Evolutionary conservation across 1,140 invertebrate species (phyloP).

Genomic region (Orius laevigatus): DNA sequence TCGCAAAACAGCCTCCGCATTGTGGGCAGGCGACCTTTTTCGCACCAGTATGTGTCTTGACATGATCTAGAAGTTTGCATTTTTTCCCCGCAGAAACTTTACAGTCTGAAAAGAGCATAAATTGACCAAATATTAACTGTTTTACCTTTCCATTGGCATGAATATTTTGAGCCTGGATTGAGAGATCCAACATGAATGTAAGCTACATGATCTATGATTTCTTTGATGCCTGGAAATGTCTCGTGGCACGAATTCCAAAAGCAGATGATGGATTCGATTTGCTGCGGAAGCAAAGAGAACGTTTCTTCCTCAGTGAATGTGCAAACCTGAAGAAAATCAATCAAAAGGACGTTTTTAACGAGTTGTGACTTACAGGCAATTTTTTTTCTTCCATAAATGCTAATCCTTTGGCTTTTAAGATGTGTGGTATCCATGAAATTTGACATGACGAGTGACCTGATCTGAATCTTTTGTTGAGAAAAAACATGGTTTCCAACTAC

Average conservation of each 20-base stretch:
- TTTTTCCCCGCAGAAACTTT: conserved; percentile 35
- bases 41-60: conserved; percentile 70
- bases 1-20: conserved; percentile 69
- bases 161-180: conserved; percentile 28
- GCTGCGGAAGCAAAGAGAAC: not conserved
- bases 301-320: not conserved
- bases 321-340: conserved; percentile 3
- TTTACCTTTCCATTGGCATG: conserved; percentile 29
- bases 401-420: conserved; percentile 50
- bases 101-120: conserved; percentile 35
- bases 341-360: not conserved
- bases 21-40: conserved; percentile 71
- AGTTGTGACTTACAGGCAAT: conserved; percentile 33
- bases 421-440: conserved; percentile 63
- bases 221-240: conserved; percentile 42
- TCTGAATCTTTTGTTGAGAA: conserved; percentile 33
- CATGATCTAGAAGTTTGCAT: conserved; percentile 54
- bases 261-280: conserved; percentile 30
- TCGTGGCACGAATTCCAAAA: conserved; percentile 58
- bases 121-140: not conserved
- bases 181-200: conserved; percentile 28
- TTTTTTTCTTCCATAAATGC: conserved; percentile 40
- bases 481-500: conserved; percentile 44
- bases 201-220: conserved; percentile 38
- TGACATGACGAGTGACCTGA: conserved; percentile 48